These are phyloP conservation scores for Chelonus formosanus DNA, from an alignment of 2,888 invertebrate genomes.

Conservation along the genomic window DNA sequence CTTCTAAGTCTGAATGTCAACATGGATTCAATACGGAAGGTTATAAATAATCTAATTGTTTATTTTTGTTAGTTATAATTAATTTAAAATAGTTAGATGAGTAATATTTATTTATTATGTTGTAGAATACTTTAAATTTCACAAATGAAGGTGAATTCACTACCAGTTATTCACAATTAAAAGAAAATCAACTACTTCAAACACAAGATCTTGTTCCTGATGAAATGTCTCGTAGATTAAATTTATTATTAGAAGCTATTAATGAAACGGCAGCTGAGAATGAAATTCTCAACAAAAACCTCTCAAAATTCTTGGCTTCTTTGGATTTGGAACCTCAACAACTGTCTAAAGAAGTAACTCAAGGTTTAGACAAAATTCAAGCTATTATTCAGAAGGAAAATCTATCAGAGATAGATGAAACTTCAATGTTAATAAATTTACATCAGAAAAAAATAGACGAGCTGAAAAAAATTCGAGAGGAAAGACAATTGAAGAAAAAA, in stretches of 20 bases:
- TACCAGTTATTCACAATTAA: no score
- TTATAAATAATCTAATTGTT: no score
- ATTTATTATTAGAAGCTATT: constrained; percentile 46
- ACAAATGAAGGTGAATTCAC: neutral
- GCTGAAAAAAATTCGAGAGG: constrained; percentile 45
- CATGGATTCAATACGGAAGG: no score
- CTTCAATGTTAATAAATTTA: constrained; percentile 42
- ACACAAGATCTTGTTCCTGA: neutral
- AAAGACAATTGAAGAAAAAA: constrained; percentile 46
- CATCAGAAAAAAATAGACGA: constrained; percentile 46
- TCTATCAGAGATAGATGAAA: constrained; percentile 48
- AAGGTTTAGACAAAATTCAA: constrained; percentile 47
- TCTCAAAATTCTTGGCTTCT: constrained; percentile 43
- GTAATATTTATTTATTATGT: no score
- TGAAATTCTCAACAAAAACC: constrained; percentile 46
- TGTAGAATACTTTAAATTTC: no score
- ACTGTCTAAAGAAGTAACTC: constrained; percentile 48
- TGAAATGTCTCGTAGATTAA: constrained; percentile 36
- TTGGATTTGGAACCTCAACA: constrained; percentile 50
- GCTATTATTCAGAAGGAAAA: constrained; percentile 50
- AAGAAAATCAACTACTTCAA: neutral
- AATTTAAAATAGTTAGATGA: no score
- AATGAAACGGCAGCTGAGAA: constrained; percentile 53
- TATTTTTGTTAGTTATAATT: no score
- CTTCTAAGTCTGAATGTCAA: no score